phyloP scores from a whole-genome alignment of 2,113 vertebrate genomes.

The Pleuronectes platessa region DNA sequence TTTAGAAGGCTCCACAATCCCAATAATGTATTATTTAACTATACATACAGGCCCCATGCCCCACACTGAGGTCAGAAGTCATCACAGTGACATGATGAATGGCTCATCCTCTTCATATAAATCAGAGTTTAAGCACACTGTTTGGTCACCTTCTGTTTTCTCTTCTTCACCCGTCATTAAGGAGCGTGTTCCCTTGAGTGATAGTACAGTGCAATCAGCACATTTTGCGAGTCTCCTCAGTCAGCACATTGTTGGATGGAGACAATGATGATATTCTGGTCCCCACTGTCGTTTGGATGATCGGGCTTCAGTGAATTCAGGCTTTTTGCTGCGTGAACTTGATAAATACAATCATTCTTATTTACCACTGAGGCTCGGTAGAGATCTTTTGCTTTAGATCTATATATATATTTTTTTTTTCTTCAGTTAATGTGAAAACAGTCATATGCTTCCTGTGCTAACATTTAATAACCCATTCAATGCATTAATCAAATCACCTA shows the following conservation, averaged over 20 bases:
- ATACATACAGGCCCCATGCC: constrained; percentile 20
- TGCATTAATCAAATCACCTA: neutral
- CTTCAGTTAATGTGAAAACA: neutral
- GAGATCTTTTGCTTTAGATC: neutral
- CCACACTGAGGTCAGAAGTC: constrained; percentile 65
- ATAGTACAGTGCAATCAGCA: constrained; percentile 74
- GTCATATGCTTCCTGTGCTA: neutral
- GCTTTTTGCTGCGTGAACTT: constrained; percentile 22
- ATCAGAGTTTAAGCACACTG: constrained; percentile 68
- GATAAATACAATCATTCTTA: constrained; percentile 9
- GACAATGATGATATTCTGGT: neutral
- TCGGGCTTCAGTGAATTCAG: constrained; percentile 44
- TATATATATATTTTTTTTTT: neutral
- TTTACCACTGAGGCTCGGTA: neutral
- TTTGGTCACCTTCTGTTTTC: constrained; percentile 74
- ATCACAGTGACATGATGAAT: constrained; percentile 73
- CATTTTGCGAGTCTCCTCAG: constrained; percentile 55
- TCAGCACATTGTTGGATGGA: constrained; percentile 73
- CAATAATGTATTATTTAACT: constrained; percentile 64
- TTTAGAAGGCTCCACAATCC: constrained; percentile 41
- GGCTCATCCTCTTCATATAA: constrained; percentile 68
- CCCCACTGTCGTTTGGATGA: neutral
- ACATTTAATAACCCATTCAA: neutral
- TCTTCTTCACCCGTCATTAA: constrained; percentile 74
- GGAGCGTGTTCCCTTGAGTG: constrained; percentile 72